A percentile compares a stretch with the other conserved stretches of the same genome.
These are phyloP conservation scores for Macrotis lagotis DNA, from an alignment of 2,113 vertebrate species.

Conservation along the genomic window DNA sequence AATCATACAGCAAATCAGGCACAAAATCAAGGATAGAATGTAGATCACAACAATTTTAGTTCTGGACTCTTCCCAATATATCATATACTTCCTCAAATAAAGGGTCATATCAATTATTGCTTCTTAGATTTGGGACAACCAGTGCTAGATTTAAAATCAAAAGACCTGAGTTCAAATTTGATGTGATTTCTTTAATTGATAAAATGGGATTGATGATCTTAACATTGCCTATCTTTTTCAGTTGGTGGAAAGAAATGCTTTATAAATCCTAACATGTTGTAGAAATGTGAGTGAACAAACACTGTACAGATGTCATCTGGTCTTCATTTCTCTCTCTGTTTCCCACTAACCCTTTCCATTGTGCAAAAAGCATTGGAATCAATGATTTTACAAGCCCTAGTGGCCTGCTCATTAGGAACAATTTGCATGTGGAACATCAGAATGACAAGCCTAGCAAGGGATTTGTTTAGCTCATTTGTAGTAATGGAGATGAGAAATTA, in stretches of 20 bases:
- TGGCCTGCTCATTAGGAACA: constrained; percentile 79
- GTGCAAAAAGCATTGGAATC: constrained; percentile 5
- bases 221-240: not conserved
- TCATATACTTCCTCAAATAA: not conserved
- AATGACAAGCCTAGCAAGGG: constrained; percentile 80
- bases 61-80: not conserved
- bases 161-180: not conserved
- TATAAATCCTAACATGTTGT: not conserved
- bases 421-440: constrained; percentile 82
- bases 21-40: not conserved
- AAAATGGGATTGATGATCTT: not conserved
- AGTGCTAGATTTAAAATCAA: not conserved
- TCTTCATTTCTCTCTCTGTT: not conserved
- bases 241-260: not conserved
- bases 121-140: not conserved
- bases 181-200: not conserved
- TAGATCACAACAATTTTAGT: not conserved
- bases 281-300: constrained; percentile 3
- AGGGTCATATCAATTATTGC: not conserved
- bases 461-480: constrained; percentile 85
- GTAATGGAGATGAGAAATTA: constrained; percentile 83
- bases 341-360: not conserved
- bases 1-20: not conserved
- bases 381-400: constrained; percentile 55
- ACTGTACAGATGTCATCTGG: not conserved